Evolutionary conservation across 1,140 invertebrate genomes (phyloP), one percentile per base, ranked within the genome.

Genomic region (Lordiphosa collinella): DNA sequence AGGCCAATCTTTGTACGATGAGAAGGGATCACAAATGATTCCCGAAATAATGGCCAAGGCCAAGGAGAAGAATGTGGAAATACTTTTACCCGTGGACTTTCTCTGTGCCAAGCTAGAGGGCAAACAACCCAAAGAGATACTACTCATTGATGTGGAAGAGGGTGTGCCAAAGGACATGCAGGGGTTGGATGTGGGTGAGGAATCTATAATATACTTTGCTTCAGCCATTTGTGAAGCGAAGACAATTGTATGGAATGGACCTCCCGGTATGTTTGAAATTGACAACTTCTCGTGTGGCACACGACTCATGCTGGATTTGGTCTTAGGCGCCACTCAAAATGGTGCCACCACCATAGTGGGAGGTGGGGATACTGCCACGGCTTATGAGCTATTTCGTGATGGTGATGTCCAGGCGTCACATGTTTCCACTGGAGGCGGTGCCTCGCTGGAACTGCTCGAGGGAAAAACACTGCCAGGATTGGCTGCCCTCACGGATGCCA

Each of bases 171-270:
- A 95, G 60, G 96, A 94, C 14, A 95, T 93, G 91, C 95, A 99
- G 94, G 98, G 97, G 52, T 90, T 99, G 14, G 98, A 99, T 89
- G 92, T 97, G 87, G 99, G 99, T 18, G 94, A 94, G 29, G 94
- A 97, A 89, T 94, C 96, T 0, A 91, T 92, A 29, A 92, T 93
- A 63, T 64, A 92, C 0, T 98, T 99, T 88, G 91, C 91, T 18
- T 93, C 94, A 37, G 94, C 95, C 2, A 94, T 99, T 63, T 90
- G 91, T 5, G 91, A 94, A 66, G 96, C 98, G 9, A 99, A 99
- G 89, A 94, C 97, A 2, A 98, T 99, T 84, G 96, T 99, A 4
- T 99, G 98, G 98, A 99, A 99, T 90, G 98, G 97, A 8, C 98
- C 98, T 7, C 94, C 96, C 31, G 98, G 98, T 44, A 96, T 99